phyloP scores from a whole-genome alignment of 2,797 vertebrate species.

The Ctenopoma kingsleyae region DNA sequence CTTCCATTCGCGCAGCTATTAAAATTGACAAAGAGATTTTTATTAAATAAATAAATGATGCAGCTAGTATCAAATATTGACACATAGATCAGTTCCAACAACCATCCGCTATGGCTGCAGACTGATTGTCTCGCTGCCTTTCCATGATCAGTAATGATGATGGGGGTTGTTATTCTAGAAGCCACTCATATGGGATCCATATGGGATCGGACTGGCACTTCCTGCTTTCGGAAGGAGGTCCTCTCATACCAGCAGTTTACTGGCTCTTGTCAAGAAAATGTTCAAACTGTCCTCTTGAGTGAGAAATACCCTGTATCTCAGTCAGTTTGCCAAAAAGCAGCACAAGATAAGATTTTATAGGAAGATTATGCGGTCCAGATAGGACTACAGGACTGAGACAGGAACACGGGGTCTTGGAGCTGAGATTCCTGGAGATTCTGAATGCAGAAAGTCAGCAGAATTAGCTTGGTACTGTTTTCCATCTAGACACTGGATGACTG shows the following conservation, averaged over 20 bases:
- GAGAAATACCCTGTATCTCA: neutral
- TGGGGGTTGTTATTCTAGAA: conserved; percentile 63
- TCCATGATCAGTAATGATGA: conserved; percentile 66
- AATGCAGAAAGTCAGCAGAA: conserved; percentile 17
- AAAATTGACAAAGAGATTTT: conserved; percentile 27
- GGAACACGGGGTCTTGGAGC: neutral
- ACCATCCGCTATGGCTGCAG: conserved; percentile 56
- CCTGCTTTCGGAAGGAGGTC: conserved; percentile 60
- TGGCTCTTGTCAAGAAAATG: conserved; percentile 49
- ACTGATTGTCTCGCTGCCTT: conserved; percentile 60
- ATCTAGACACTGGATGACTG: conserved; percentile 44
- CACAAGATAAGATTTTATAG: neutral
- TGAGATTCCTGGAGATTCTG: conserved; percentile 16
- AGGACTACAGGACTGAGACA: conserved; percentile 5
- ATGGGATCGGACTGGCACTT: conserved; percentile 78
- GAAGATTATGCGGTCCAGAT: conserved; percentile 25
- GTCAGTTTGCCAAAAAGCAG: conserved; percentile 18
- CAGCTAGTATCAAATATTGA: conserved; percentile 12
- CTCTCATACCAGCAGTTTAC: conserved; percentile 39
- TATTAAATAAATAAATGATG: conserved; percentile 25
- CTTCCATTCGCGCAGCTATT: conserved; percentile 43
- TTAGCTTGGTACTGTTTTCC: neutral
- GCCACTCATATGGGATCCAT: conserved; percentile 77
- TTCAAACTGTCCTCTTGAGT: conserved; percentile 26
- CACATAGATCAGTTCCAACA: conserved; percentile 31